A percentile compares a stretch with the other conserved stretches of the same genome.
Conservation (phyloP, 2,888 invertebrate genomes). For the Clostera curtula region DNA sequence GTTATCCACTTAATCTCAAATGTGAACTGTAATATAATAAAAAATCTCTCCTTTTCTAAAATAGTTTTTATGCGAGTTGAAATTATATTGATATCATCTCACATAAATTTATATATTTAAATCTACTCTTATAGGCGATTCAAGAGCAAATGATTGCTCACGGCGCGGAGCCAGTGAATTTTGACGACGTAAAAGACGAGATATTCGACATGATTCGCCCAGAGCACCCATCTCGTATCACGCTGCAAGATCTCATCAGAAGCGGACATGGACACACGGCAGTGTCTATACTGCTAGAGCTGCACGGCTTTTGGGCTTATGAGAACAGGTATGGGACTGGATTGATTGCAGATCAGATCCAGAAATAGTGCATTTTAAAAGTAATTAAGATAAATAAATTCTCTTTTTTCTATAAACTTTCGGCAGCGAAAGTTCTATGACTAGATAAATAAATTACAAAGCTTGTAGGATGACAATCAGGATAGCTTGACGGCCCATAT, state of each 20-base stretch:
- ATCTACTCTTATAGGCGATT: slow-evolving; percentile 78
- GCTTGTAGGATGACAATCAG: too few species aligned
- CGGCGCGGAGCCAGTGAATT: slow-evolving; percentile 91
- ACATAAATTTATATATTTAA: neutral
- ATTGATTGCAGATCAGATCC: slow-evolving; percentile 79
- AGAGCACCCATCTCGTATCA: slow-evolving; percentile 86
- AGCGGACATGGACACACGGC: slow-evolving; percentile 96
- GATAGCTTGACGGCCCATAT: too few species aligned
- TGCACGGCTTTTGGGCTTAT: slow-evolving; percentile 97
- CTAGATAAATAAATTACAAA: too few species aligned
- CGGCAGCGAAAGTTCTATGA: too few species aligned
- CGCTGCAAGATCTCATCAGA: slow-evolving; percentile 85
- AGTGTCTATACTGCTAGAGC: slow-evolving; percentile 93
- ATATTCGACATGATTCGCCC: slow-evolving; percentile 99
- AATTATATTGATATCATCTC: too few species aligned
- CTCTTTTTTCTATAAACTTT: too few species aligned
- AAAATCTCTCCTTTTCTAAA: too few species aligned
- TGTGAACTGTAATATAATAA: too few species aligned
- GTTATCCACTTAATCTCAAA: too few species aligned
- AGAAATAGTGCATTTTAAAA: too few species aligned
- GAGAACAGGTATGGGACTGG: slow-evolving; percentile 92
- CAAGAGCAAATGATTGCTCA: slow-evolving; percentile 92
- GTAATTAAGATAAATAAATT: too few species aligned
- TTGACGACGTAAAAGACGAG: slow-evolving; percentile 97
- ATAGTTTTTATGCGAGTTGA: too few species aligned